phyloP scores from a whole-genome alignment of 2,113 vertebrate species.

The Octodon degus region DNA sequence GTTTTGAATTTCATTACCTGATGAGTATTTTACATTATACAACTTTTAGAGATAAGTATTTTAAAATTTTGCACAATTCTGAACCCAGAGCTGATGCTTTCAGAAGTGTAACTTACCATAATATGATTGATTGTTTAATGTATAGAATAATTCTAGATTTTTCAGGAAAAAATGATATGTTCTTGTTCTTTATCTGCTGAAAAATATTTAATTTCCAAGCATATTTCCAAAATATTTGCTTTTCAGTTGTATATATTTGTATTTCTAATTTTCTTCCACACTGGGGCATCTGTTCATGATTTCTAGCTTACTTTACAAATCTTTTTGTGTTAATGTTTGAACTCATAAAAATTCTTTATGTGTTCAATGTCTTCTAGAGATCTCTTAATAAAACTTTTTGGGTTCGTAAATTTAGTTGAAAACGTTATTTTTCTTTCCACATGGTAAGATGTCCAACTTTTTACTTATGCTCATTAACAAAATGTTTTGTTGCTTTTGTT shows the following conservation, averaged over 20 bases:
- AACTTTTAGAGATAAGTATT: neutral
- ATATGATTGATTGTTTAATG: neutral
- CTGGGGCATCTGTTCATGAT: constrained; percentile 74
- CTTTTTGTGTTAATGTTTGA: constrained; percentile 70
- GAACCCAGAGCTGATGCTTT: constrained; percentile 47
- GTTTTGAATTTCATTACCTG: neutral
- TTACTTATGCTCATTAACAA: neutral
- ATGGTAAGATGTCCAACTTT: constrained; percentile 35
- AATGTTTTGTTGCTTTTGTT: constrained; percentile 35
- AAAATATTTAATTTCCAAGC: constrained; percentile 70
- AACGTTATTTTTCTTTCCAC: neutral
- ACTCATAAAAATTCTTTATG: constrained; percentile 62
- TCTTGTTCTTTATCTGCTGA: constrained; percentile 45
- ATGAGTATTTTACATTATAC: constrained; percentile 43
- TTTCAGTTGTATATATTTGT: constrained; percentile 11
- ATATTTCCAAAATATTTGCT: constrained; percentile 76
- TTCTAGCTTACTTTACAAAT: constrained; percentile 49
- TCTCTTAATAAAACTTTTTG: neutral
- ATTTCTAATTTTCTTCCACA: constrained; percentile 65
- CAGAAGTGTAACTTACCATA: constrained; percentile 12
- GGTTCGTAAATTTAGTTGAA: constrained; percentile 34
- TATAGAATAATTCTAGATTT: neutral
- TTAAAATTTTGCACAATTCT: constrained; percentile 32
- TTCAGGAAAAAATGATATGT: constrained; percentile 31
- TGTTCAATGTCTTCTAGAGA: constrained; percentile 15